Percentiles rank a stretch among this genome's conserved stretches.
Conservation (phyloP, 2,113 vertebrate genomes). For the Ginglymostoma cirratum region DNA sequence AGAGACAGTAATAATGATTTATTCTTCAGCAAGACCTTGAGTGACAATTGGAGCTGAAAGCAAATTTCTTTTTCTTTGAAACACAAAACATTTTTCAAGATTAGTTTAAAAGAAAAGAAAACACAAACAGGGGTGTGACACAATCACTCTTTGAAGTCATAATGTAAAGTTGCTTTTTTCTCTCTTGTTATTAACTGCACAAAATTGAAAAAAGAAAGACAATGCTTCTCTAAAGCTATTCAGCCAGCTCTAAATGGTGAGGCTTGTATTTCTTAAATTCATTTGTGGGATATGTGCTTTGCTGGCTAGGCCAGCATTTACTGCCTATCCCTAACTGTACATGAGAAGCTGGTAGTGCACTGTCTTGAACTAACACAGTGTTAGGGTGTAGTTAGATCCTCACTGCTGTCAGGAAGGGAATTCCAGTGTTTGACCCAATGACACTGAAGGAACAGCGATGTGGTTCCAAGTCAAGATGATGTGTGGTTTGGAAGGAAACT, state of each 20-base stretch:
- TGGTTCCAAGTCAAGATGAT: too few species aligned
- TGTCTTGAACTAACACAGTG: too few species aligned
- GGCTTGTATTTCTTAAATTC: background rate
- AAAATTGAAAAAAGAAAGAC: background rate
- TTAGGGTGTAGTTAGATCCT: too few species aligned
- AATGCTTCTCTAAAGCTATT: background rate
- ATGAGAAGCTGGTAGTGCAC: too few species aligned
- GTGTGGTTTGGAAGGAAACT: too few species aligned
- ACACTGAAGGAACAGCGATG: too few species aligned
- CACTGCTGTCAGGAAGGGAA: too few species aligned
- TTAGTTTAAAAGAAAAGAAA: background rate
- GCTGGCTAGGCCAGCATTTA: too few species aligned
- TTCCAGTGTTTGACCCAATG: too few species aligned
- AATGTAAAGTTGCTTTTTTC: background rate
- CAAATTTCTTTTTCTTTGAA: background rate
- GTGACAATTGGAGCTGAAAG: background rate
- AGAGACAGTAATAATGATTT: constrained; percentile 13
- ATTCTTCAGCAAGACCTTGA: background rate
- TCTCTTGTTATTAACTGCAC: background rate
- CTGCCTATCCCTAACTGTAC: too few species aligned
- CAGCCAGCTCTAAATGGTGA: background rate
- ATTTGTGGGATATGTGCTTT: too few species aligned
- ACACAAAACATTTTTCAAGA: background rate
- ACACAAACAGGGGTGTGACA: background rate
- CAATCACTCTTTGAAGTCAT: background rate